Conservation (phyloP, 2,888 invertebrate species). For the Limenitis camilla region DNA sequence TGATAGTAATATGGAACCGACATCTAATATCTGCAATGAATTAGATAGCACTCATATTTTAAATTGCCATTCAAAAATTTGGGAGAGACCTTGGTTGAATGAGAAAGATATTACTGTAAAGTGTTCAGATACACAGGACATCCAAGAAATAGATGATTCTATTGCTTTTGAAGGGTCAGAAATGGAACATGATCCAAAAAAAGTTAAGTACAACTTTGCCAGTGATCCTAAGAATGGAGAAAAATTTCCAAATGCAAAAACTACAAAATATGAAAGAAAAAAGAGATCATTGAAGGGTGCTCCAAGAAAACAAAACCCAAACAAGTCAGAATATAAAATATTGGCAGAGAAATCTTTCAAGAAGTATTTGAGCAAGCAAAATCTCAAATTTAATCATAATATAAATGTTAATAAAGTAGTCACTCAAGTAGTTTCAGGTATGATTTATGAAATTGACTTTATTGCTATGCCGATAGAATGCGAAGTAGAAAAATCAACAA, state of each 20-base stretch:
- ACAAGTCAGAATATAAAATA: slow-evolving; percentile 29
- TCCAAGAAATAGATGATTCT: not conserved
- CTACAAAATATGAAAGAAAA: slow-evolving; percentile 24
- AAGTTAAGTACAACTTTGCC: slow-evolving; percentile 19
- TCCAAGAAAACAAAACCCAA: slow-evolving; percentile 22
- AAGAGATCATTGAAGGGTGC: slow-evolving; percentile 22
- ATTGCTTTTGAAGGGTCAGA: not conserved
- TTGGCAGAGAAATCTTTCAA: slow-evolving; percentile 39
- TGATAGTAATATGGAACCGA: slow-evolving; percentile 25
- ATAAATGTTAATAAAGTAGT: slow-evolving; percentile 38
- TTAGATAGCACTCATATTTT: slow-evolving; percentile 41
- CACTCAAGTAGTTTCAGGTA: slow-evolving; percentile 39
- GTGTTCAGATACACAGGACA: slow-evolving; percentile 18
- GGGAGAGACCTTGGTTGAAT: slow-evolving; percentile 32
- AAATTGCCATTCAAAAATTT: slow-evolving; percentile 34
- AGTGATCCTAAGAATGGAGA: slow-evolving; percentile 1
- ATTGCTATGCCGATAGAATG: slow-evolving; percentile 31
- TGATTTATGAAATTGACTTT: slow-evolving; percentile 39
- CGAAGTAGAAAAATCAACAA: slow-evolving; percentile 27
- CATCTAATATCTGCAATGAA: slow-evolving; percentile 23
- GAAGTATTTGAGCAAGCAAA: slow-evolving; percentile 30
- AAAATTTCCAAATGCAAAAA: not conserved
- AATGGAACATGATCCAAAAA: not conserved
- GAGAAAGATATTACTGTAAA: slow-evolving; percentile 30
- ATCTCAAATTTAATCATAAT: slow-evolving; percentile 26